Base-by-base conservation (phyloP, 2,797 vertebrate species). In the Spinus olivaceus region DNA sequence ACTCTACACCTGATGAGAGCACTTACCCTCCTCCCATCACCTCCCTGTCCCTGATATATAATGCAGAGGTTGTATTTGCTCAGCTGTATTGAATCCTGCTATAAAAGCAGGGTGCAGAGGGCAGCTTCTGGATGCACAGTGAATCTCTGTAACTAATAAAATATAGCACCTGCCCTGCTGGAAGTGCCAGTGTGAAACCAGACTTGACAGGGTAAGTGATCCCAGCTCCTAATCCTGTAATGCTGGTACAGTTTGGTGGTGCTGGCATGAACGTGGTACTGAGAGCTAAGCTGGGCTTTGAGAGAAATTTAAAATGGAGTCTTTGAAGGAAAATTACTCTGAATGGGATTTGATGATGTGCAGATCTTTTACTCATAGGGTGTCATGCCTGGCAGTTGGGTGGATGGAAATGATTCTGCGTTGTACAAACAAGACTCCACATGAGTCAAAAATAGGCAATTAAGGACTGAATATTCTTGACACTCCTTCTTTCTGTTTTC, bases 11-110 rank as follows among this genome's bases (percentile, higher is more conserved):
- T 83, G 53, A 79, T 66, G 70, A 70, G 86, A 90, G 81, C 63
- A 77, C 77, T 86, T 81, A 44, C 71, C 51, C 86, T 35, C 19
- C 32, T 92, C 28, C 79, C 93, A 59, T 81, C 88, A 80, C 86
- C 71, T 81, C 76, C 78, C 70, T 92, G 69, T 37, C 56, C 60
- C 90, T 86, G 81, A 53, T 83, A 8, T 84, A 54, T 88, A 65
- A 91, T 88, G 71, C 23, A 90, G 81, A 93, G 91, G 70, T 86
- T 93, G 81, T 96, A 57, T 93, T 94, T 95, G 87, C 86, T 97
- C 71, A 91, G 91, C 71, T 91, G 91, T 53, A n/a, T 14, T 92
- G 86, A 81, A 90, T 89, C 69, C 92, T 87, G 21, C 86, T 86
- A 67, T 66, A 74, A 95, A 92, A 90, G 90, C 81, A 88, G 53